These are phyloP conservation scores for Xestia xanthographa DNA, from an alignment of 2,888 invertebrate genomes.

Conservation along the genomic window DNA sequence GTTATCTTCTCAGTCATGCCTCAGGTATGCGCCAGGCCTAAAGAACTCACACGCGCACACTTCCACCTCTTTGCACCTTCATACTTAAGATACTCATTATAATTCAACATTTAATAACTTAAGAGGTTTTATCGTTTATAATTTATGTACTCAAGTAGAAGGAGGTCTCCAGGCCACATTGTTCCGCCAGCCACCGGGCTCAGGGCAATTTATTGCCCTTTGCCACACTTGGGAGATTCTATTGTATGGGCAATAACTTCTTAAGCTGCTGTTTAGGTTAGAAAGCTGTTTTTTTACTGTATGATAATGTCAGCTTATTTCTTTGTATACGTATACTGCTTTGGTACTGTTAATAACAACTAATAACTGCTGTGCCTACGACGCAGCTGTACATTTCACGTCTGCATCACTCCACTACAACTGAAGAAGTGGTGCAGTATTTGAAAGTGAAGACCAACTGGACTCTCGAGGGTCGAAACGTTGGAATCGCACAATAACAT, in stretches of 20 bases:
- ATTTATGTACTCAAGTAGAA: background rate
- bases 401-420: too few relatives aligned
- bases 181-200: background rate
- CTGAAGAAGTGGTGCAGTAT: too few relatives aligned
- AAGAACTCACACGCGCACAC: background rate
- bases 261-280: too few relatives aligned
- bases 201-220: background rate
- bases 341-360: background rate
- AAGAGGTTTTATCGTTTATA: background rate
- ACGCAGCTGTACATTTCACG: too few relatives aligned
- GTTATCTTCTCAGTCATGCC: too few relatives aligned
- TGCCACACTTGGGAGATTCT: background rate
- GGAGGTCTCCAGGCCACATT: background rate
- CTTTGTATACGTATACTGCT: too few relatives aligned
- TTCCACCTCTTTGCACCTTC: background rate
- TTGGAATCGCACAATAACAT: too few relatives aligned
- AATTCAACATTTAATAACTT: background rate
- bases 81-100: background rate
- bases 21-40: background rate
- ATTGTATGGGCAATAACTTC: background rate
- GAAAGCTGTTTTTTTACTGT: too few relatives aligned
- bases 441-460: too few relatives aligned
- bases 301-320: too few relatives aligned
- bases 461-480: too few relatives aligned
- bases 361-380: too few relatives aligned